These are phyloP conservation scores for Strigamia maritima DNA, from an alignment of 2,888 invertebrate genomes.

Conservation along the genomic window DNA sequence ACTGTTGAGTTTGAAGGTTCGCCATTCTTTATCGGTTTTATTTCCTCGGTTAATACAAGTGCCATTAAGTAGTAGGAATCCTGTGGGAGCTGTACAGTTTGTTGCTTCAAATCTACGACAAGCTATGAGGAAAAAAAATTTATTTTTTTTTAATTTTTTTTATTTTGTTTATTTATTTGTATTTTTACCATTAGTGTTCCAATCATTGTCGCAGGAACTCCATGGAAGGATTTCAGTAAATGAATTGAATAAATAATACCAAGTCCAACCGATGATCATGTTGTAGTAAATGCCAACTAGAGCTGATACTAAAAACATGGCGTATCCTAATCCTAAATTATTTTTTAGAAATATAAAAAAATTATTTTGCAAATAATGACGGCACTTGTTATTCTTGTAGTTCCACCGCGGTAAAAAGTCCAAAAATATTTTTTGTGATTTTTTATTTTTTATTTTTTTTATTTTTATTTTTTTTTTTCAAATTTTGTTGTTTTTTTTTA, in stretches of 20 bases:
- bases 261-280: slow-evolving; percentile 58
- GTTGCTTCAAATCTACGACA: slow-evolving; percentile 48
- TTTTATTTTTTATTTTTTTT: too few species aligned
- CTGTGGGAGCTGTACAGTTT: slow-evolving; percentile 52
- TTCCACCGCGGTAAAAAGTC: too few species aligned
- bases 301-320: slow-evolving; percentile 57
- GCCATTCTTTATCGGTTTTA: slow-evolving; percentile 45
- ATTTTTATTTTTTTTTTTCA: too few species aligned
- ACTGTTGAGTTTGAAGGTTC: slow-evolving; percentile 43
- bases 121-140: slow-evolving; percentile 42
- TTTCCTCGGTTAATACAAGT: slow-evolving; percentile 46
- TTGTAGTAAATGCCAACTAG: slow-evolving; percentile 58
- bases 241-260: slow-evolving; percentile 57
- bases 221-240: slow-evolving; percentile 54
- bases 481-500: too few species aligned
- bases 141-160: neutral
- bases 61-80: slow-evolving; percentile 50
- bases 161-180: too few species aligned
- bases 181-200: slow-evolving; percentile 52
- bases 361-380: too few species aligned
- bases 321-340: slow-evolving; percentile 57
- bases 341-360: slow-evolving; percentile 36
- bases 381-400: too few species aligned
- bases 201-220: slow-evolving; percentile 53
- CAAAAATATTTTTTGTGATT: too few species aligned